phyloP scores from a whole-genome alignment of 2,888 invertebrate species.

The Xestobium rufovillosum region DNA sequence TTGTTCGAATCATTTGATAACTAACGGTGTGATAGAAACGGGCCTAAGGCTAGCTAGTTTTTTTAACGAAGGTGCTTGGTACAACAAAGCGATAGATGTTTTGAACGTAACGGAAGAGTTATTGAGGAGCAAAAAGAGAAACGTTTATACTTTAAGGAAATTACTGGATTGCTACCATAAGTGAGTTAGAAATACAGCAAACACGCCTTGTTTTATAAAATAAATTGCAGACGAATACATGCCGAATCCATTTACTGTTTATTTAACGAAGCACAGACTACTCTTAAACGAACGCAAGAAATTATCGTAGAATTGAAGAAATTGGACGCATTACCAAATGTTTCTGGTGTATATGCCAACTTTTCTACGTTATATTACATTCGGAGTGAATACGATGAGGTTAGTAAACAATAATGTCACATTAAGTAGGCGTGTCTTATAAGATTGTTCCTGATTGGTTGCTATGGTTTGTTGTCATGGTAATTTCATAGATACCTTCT shows the following conservation, averaged over 20 bases:
- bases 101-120: constrained; percentile 60
- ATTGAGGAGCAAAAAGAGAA: constrained; percentile 27
- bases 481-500: constrained; percentile 21
- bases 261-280: constrained; percentile 68
- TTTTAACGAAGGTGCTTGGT: constrained; percentile 85
- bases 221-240: constrained; percentile 61
- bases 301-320: constrained; percentile 47
- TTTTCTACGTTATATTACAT: constrained; percentile 77
- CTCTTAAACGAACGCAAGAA: constrained; percentile 53
- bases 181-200: too few species aligned
- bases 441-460: not conserved
- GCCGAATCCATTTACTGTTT: constrained; percentile 76
- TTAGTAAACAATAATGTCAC: too few species aligned
- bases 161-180: constrained; percentile 80
- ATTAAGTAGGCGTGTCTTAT: too few species aligned
- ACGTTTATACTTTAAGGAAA: constrained; percentile 51
- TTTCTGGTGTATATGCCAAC: constrained; percentile 72
- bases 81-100: constrained; percentile 66
- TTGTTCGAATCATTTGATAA: constrained; percentile 6
- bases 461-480: constrained; percentile 6
- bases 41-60: constrained; percentile 56
- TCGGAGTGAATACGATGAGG: constrained; percentile 77
- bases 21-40: constrained; percentile 29
- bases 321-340: constrained; percentile 43
- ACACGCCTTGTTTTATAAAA: too few species aligned